These are phyloP conservation scores for Strigops habroptila DNA, from an alignment of 2,113 vertebrate species.

Conservation along the genomic window DNA sequence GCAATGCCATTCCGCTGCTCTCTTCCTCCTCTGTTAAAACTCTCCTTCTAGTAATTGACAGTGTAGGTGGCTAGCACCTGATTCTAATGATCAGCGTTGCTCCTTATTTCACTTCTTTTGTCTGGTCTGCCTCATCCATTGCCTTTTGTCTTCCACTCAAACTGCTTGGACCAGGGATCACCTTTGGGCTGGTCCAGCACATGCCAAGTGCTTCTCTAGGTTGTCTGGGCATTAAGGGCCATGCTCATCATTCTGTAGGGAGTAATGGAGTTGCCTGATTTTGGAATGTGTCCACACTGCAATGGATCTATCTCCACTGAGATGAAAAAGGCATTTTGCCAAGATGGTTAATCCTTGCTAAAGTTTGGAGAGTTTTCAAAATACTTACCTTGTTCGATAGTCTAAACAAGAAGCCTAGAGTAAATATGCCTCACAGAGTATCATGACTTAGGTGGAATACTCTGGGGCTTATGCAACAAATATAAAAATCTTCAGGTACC, in stretches of 20 bases:
- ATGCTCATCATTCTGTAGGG: not conserved
- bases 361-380: not conserved
- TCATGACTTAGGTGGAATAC: not conserved
- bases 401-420: not conserved
- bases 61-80: not conserved
- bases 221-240: not conserved
- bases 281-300: not conserved
- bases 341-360: not conserved
- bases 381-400: not conserved
- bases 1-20: not conserved
- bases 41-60: not conserved
- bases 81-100: rapidly evolving
- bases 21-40: not conserved
- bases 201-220: not conserved
- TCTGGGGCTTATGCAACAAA: not conserved
- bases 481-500: not conserved
- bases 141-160: not conserved
- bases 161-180: not conserved
- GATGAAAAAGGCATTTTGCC: not conserved
- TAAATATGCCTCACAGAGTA: not conserved
- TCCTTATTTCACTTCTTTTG: not conserved
- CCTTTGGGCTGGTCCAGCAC: not conserved
- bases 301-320: not conserved
- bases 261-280: not conserved
- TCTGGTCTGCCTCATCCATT: not conserved